phyloP scores from a whole-genome alignment of 2,888 invertebrate species.

The Colletes collaris region DNA sequence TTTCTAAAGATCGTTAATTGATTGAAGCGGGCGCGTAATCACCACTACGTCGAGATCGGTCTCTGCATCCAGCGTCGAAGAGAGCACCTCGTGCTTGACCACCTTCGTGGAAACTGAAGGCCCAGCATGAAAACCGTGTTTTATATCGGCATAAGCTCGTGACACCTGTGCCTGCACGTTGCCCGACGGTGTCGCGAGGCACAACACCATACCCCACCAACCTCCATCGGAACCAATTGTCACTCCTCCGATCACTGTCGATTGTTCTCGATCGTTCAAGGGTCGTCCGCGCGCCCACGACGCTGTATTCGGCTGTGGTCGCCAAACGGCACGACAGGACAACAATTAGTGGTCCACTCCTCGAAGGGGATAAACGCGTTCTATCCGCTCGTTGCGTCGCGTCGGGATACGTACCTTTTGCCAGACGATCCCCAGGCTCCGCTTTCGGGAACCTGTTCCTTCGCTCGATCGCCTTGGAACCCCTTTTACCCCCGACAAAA shows the following conservation, averaged over 20 bases:
- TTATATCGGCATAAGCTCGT: conserved; percentile 70
- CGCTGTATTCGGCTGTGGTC: background rate
- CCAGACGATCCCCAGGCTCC: too few relatives aligned
- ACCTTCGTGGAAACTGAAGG: conserved; percentile 68
- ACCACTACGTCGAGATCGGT: background rate
- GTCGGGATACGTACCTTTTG: background rate
- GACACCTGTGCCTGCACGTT: conserved; percentile 55
- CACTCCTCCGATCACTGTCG: conserved; percentile 12
- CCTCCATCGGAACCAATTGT: background rate
- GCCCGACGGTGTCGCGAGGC: conserved; percentile 25
- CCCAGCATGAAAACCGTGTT: conserved; percentile 59
- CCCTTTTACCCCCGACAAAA: too few relatives aligned
- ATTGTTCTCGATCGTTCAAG: conserved; percentile 57
- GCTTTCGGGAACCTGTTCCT: too few relatives aligned
- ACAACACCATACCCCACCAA: conserved; percentile 35
- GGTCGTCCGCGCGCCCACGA: conserved; percentile 17
- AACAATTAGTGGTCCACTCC: background rate
- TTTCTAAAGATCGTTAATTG: background rate
- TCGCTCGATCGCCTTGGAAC: too few relatives aligned
- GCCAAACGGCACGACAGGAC: background rate
- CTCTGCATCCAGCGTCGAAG: background rate
- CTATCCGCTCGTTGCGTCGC: background rate
- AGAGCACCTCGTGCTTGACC: conserved; percentile 32
- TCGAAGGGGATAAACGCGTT: background rate
- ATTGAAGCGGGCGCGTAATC: background rate